Evolutionary conservation across 1,140 invertebrate genomes (phyloP).

Genomic region (Drosophila ohnishii): DNA sequence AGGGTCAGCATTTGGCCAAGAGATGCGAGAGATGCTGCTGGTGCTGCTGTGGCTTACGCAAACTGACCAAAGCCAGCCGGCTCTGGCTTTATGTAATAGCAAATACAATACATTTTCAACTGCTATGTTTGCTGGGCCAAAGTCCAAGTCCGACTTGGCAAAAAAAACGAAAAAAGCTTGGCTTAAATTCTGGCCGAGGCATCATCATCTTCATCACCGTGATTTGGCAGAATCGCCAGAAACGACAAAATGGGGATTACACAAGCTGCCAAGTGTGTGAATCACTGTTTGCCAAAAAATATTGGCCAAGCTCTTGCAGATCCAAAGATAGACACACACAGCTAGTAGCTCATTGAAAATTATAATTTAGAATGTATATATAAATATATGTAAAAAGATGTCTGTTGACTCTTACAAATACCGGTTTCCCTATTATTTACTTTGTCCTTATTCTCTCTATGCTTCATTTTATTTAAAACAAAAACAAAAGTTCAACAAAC

Average conservation of each 20-base stretch:
- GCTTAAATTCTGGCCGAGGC: slow-evolving; percentile 53
- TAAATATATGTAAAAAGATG: slow-evolving; percentile 34
- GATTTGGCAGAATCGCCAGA: slow-evolving; percentile 51
- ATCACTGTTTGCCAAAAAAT: slow-evolving; percentile 26
- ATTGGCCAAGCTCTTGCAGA: slow-evolving; percentile 25
- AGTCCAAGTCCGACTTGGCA: slow-evolving; percentile 41
- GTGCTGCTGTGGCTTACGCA: slow-evolving; percentile 57
- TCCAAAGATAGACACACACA: not conserved
- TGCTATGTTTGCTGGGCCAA: slow-evolving; percentile 57
- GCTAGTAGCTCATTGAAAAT: not conserved
- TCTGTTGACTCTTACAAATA: slow-evolving; percentile 49
- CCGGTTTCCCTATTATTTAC: slow-evolving; percentile 48
- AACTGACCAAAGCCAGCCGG: slow-evolving; percentile 51
- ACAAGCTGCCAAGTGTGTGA: slow-evolving; percentile 24
- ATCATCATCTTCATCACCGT: slow-evolving; percentile 60
- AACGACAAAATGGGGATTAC: slow-evolving; percentile 26
- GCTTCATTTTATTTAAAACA: slow-evolving; percentile 23
- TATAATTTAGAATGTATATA: slow-evolving; percentile 17
- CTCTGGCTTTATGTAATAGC: slow-evolving; percentile 63
- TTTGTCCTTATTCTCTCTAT: slow-evolving; percentile 11
- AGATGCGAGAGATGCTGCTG: slow-evolving; percentile 32
- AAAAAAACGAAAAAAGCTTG: slow-evolving; percentile 6
- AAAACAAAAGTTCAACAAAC: slow-evolving; percentile 68
- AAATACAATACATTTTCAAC: slow-evolving; percentile 54
- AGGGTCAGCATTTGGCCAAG: slow-evolving; percentile 60